These are phyloP conservation scores for Indicator maculatus DNA, from an alignment of 2,113 vertebrate species.

Conservation along the genomic window DNA sequence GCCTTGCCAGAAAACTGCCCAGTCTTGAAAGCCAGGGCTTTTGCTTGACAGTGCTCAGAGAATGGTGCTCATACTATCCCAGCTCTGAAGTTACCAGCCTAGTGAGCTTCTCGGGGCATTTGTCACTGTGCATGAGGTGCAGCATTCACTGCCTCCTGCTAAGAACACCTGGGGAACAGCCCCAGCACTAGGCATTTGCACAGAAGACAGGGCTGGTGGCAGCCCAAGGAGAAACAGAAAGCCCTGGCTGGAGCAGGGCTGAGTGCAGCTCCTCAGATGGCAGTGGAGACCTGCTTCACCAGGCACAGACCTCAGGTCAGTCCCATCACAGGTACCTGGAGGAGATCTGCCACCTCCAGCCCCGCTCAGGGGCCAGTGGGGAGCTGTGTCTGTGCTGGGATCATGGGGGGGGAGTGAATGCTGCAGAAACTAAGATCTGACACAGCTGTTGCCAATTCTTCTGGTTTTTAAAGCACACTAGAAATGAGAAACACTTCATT, in stretches of 20 bases:
- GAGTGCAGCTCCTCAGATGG: background rate
- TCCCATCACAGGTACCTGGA: background rate
- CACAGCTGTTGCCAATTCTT: background rate
- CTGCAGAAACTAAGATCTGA: background rate
- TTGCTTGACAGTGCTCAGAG: background rate
- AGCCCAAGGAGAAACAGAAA: rapidly evolving
- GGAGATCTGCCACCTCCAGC: background rate
- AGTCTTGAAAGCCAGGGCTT: background rate
- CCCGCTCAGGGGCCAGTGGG: rapidly evolving
- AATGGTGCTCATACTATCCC: background rate
- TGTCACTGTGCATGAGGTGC: background rate
- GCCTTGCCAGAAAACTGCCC: background rate
- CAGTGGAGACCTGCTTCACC: background rate
- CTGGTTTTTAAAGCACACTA: background rate
- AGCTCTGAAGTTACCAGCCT: background rate
- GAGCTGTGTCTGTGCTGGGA: background rate
- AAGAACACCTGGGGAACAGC: background rate
- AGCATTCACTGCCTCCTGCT: rapidly evolving
- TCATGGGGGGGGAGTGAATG: rapidly evolving
- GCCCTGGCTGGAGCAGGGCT: background rate
- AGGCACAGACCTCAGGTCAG: background rate
- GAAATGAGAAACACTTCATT: background rate
- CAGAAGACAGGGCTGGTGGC: background rate
- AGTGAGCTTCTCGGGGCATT: background rate
- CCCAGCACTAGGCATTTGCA: background rate